Base-by-base conservation (phyloP, 2,797 vertebrate genomes). In the Schizopygopsis malacanthus region DNA sequence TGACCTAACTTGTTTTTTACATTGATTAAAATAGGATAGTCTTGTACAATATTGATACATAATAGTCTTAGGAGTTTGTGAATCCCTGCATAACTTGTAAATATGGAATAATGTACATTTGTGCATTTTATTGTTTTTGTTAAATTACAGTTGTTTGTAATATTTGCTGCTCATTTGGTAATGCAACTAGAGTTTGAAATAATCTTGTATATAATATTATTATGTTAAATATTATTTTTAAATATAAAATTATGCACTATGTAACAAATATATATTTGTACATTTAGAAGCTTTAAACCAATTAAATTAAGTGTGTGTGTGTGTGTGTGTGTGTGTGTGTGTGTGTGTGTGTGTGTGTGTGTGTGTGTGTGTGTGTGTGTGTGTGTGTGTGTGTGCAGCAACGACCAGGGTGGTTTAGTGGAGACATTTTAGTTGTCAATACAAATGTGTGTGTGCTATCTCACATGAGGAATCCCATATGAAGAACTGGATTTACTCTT, bases 381-480 rank as follows among this genome's bases (percentile, higher is more conserved):
- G 59, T 28, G 79, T 11, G 79, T 52, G 61, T 1, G 61, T 50
- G 75, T 39, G 52, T 41, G 70, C 7, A 52, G 6, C 52, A n/a
- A 50, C 52, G 80, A 45, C 59, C 63, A 67, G 15, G 50, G 41
- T 43, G 45, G 45, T 76, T 73, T n/a, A 67, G 45, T 39, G n/a
- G 88, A 83, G 69, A 75, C 87, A 50, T 61, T 85, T 82, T 70
- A 47, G 78, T 39, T 45, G 76, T 83, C 50, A 59, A 71, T 89
- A 89, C 52, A 92, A 94, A 92, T 93, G 90, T 47, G 45, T 25
- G 37, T 87, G 91, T 79, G 91, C 93, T 95, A 95, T 96, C 94
- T 95, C 94, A 95, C 94, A 94, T 94, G 92, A 95, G 92, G 93
- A 95, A 93, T 95, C 94, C 94, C 94, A 95, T 94, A 95, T 95